Percentiles rank a stretch among this genome's conserved stretches.
These are phyloP conservation scores for Drosophila kepulauana DNA, from an alignment of 1,140 invertebrate genomes.

Conservation along the genomic window DNA sequence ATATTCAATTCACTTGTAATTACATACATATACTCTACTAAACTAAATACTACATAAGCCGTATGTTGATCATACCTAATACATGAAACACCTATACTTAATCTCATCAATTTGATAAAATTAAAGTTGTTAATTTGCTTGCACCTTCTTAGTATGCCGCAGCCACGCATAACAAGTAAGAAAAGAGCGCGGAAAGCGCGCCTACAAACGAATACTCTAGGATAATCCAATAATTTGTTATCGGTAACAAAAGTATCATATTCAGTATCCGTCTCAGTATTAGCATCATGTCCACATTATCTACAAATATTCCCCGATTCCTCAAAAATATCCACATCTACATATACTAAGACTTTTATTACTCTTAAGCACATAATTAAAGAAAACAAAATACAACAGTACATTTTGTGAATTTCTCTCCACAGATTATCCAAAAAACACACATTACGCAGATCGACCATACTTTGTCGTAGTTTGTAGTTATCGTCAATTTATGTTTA, in stretches of 20 bases:
- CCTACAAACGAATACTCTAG: conserved; percentile 41
- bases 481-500: conserved; percentile 6
- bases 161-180: conserved; percentile 84
- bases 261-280: conserved; percentile 62
- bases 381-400: conserved; percentile 23
- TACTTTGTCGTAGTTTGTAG: conserved; percentile 34
- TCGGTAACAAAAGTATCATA: conserved; percentile 43
- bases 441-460: conserved; percentile 6
- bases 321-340: conserved; percentile 26
- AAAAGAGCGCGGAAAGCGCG: conserved; percentile 49
- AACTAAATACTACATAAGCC: conserved; percentile 23
- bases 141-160: conserved; percentile 85
- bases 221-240: conserved; percentile 60
- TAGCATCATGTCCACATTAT: conserved; percentile 71
- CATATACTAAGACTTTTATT: conserved; percentile 13
- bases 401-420: not conserved
- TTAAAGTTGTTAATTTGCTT: conserved; percentile 84
- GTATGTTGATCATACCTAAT: conserved; percentile 37
- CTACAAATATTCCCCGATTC: conserved; percentile 54
- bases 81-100: conserved; percentile 63
- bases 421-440: conserved; percentile 9
- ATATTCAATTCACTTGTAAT: conserved; percentile 77
- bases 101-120: conserved; percentile 50
- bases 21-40: conserved; percentile 52
- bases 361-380: conserved; percentile 23